Evolutionary conservation across 92 coral and sea anemone genomes (phyloP).

Genomic region (Porites cylindrica): DNA sequence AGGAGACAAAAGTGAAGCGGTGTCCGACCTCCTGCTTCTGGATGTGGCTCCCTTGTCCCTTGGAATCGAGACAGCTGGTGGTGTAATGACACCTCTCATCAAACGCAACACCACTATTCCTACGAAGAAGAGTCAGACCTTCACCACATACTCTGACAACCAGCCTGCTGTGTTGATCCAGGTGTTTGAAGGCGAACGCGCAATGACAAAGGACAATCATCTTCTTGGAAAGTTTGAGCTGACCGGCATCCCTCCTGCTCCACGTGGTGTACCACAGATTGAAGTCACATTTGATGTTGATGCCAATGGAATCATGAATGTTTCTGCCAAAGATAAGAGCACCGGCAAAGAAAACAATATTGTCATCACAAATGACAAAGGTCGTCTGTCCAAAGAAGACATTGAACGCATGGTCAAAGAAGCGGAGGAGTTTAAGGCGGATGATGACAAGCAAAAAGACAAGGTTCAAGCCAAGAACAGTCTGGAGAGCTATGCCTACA

Average conservation of each 20-base stretch:
- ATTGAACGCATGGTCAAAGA: slow-evolving; percentile 83
- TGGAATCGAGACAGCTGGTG: slow-evolving; percentile 86
- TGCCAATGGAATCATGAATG: slow-evolving; percentile 87
- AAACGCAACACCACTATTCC: slow-evolving; percentile 78
- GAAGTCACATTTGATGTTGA: slow-evolving; percentile 84
- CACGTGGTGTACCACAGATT: slow-evolving; percentile 86
- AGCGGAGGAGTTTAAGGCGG: slow-evolving; percentile 88
- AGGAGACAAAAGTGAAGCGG: slow-evolving; percentile 79
- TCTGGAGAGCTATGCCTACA: slow-evolving; percentile 95
- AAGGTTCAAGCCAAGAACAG: slow-evolving; percentile 89
- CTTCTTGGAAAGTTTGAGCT: slow-evolving; percentile 86
- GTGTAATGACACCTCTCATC: slow-evolving; percentile 79
- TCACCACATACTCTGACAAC: slow-evolving; percentile 83
- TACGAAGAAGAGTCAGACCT: slow-evolving; percentile 71
- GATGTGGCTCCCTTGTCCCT: slow-evolving; percentile 87
- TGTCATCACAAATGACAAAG: slow-evolving; percentile 87
- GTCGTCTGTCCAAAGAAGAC: slow-evolving; percentile 81
- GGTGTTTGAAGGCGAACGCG: slow-evolving; percentile 79
- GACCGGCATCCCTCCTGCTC: slow-evolving; percentile 86
- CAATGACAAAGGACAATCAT: slow-evolving; percentile 78
- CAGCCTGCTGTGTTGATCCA: slow-evolving; percentile 85
- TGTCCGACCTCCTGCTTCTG: slow-evolving; percentile 75
- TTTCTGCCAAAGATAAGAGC: slow-evolving; percentile 80
- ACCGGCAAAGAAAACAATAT: slow-evolving; percentile 86
- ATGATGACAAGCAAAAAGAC: slow-evolving; percentile 88